Base-by-base conservation (phyloP, 2,113 vertebrate species). In the Pseudopodoces humilis region DNA sequence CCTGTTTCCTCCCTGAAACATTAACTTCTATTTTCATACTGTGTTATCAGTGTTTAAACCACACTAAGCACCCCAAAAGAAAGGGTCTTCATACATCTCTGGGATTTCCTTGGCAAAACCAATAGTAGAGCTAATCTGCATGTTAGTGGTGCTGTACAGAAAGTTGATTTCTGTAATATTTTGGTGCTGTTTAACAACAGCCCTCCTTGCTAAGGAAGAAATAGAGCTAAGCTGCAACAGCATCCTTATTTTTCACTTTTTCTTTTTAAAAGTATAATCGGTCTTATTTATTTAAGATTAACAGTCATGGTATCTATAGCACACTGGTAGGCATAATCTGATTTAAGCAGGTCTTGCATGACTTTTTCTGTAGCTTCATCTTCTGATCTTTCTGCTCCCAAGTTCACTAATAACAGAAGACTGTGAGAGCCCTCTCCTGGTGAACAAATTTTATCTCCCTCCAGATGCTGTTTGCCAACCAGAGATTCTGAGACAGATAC, bases 351-450 rank as follows among this genome's bases (percentile, higher is more conserved):
- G 13, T 83, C 28, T 58, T 81, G 39, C 3, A 6, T 19, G 3
- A 71, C 14, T 72, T 68, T 62, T 75, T 47, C 46, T 71, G 27
- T n/a, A 50, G 30, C 53, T 80, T 44, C 41, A 39, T 35, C 31
- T 58, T 75, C 33, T 23, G 8, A 14, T 53, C 33, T 46, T 64
- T 56, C 37, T n/a, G 31, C 19, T 46, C 6, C 12, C 16, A 13
- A 15, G 4, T 50, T 72, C 67, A 50, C 25, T 13, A 39, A 13
- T 18, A 85, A 43, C 75, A 55, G 62, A 64, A 88, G 87, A 28
- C 79, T 79, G 55, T 4, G 94, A 59, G 90, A 94, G 90, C 94
- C 94, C 95, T 94, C 96, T 96, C 67, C 94, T 96, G 93, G 94
- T 83, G 39, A 85, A 62, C 2, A 30, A 50, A n/a, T 49, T 79